Percentiles rank a stretch among this genome's conserved stretches.
These are phyloP conservation scores for Taenioides sp. DNA, from an alignment of 2,797 vertebrate genomes.

Conservation along the genomic window DNA sequence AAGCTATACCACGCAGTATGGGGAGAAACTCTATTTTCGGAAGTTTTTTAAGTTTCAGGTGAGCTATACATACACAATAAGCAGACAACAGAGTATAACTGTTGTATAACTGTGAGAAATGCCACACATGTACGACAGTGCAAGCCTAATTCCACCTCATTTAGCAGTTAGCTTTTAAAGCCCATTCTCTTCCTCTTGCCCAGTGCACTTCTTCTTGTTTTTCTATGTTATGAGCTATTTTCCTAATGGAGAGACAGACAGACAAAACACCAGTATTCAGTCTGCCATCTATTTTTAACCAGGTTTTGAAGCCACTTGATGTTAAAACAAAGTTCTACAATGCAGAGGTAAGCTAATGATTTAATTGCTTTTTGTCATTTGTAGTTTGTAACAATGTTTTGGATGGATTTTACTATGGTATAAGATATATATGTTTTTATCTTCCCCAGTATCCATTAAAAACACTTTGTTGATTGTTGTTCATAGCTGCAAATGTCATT, in stretches of 20 bases:
- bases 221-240: neutral
- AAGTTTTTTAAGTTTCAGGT: slow-evolving; percentile 99
- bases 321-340: slow-evolving; percentile 99
- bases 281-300: slow-evolving; percentile 82
- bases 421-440: neutral
- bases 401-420: neutral
- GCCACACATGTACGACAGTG: slow-evolving; percentile 53
- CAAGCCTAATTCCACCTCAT: slow-evolving; percentile 5
- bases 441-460: slow-evolving; percentile 21
- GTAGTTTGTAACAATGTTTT: neutral
- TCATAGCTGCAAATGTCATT: neutral
- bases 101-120: slow-evolving; percentile 63
- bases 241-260: slow-evolving; percentile 46
- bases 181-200: neutral
- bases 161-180: neutral
- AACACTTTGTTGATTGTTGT: neutral
- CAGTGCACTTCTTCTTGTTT: neutral
- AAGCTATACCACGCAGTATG: slow-evolving; percentile 93
- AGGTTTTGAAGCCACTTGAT: slow-evolving; percentile 98
- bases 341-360: slow-evolving; percentile 86
- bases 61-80: slow-evolving; percentile 33
- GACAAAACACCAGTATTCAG: slow-evolving; percentile 68
- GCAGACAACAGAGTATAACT: slow-evolving; percentile 10
- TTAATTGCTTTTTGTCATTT: neutral
- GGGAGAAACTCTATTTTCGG: slow-evolving; percentile 98